phyloP scores from a whole-genome alignment of 2,113 vertebrate species.

The Oreochromis niloticus region DNA sequence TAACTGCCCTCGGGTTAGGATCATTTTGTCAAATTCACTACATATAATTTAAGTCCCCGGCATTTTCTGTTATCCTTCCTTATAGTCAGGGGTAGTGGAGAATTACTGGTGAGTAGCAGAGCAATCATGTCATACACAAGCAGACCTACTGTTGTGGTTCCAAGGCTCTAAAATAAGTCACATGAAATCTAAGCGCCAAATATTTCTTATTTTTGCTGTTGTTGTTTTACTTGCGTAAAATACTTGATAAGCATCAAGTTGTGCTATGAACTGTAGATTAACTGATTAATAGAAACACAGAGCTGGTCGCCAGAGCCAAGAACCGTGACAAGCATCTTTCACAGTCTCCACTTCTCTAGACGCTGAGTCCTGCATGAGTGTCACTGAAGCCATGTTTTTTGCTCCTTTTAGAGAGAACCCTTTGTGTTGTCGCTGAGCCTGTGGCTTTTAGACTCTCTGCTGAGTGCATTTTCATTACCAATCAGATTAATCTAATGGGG shows the following conservation, averaged over 20 bases:
- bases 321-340: not conserved
- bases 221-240: not conserved
- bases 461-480: fast-evolving
- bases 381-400: not conserved
- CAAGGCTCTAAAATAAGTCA: not conserved
- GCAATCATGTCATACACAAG: not conserved
- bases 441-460: not conserved
- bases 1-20: not conserved
- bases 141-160: not conserved
- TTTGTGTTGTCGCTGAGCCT: not conserved
- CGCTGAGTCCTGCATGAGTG: not conserved
- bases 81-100: not conserved
- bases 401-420: not conserved
- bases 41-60: not conserved
- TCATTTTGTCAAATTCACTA: not conserved
- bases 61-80: not conserved
- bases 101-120: not conserved
- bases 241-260: not conserved
- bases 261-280: not conserved
- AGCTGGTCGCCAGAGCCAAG: not conserved
- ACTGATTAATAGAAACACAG: not conserved
- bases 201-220: not conserved
- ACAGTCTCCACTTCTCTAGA: not conserved
- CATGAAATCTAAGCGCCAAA: not conserved
- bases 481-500: not conserved